These are phyloP conservation scores for Isurus oxyrinchus DNA, from an alignment of 2,113 vertebrate genomes.

Conservation along the genomic window DNA sequence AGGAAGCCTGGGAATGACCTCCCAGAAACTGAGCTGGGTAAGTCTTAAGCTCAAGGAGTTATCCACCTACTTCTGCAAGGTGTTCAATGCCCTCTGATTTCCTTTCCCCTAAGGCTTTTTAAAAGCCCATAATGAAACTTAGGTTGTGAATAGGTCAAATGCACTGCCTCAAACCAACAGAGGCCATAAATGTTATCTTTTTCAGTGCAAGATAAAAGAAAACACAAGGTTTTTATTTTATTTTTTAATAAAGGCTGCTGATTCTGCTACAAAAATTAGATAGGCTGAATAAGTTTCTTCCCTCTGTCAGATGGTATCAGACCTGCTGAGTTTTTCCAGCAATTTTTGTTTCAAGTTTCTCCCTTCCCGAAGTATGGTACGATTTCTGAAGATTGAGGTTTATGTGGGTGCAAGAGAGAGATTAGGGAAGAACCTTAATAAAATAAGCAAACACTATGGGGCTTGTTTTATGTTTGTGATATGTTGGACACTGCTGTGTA, in stretches of 20 bases:
- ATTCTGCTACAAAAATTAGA: too few species aligned
- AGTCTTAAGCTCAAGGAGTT: neutral
- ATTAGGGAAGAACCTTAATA: too few species aligned
- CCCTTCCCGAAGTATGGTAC: neutral
- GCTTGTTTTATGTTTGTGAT: neutral
- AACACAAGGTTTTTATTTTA: too few species aligned
- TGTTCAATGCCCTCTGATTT: neutral
- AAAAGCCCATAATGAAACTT: neutral
- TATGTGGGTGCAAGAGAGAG: neutral
- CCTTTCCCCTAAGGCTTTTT: neutral
- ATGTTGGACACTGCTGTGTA: neutral
- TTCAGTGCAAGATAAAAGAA: too few species aligned
- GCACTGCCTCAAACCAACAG: too few species aligned
- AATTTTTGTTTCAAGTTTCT: too few species aligned
- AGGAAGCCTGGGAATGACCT: neutral
- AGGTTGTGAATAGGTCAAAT: neutral
- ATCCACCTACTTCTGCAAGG: neutral
- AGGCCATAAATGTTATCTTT: too few species aligned
- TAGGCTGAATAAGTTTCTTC: too few species aligned
- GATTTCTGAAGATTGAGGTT: neutral
- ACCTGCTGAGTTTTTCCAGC: too few species aligned
- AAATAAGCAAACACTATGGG: neutral
- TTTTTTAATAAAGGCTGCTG: too few species aligned
- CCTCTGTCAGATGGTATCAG: too few species aligned
- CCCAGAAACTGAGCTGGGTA: neutral